These are phyloP conservation scores for Polyodon spathula DNA, from an alignment of 2,113 vertebrate genomes.

Conservation along the genomic window DNA sequence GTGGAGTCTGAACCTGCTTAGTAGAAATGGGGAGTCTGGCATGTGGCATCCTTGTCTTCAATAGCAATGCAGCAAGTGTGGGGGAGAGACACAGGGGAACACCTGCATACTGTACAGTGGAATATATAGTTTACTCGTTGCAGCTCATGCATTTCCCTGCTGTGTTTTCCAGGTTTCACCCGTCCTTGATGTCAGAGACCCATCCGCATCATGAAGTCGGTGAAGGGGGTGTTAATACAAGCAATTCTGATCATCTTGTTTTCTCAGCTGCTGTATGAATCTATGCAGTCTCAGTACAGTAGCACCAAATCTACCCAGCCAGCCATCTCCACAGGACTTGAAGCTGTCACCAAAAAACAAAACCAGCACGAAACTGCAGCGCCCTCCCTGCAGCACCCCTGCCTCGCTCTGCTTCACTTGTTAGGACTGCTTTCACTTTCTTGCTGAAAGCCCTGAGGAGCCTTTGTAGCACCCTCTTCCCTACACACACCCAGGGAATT, in stretches of 20 bases:
- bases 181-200: conserved; percentile 66
- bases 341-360: conserved; percentile 75
- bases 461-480: too few relatives aligned
- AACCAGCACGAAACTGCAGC: neutral
- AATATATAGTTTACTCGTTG: neutral
- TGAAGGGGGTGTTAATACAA: conserved; percentile 14
- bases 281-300: conserved; percentile 52
- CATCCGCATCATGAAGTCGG: conserved; percentile 58
- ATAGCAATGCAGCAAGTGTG: too few relatives aligned
- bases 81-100: too few relatives aligned
- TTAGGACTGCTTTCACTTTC: too few relatives aligned
- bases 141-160: neutral
- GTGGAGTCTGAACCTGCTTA: too few relatives aligned
- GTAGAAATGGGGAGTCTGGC: too few relatives aligned
- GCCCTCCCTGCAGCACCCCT: neutral
- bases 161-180: conserved; percentile 53
- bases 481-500: too few relatives aligned
- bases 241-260: conserved; percentile 45
- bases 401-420: neutral
- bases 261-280: conserved; percentile 52
- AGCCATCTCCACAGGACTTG: conserved; percentile 69
- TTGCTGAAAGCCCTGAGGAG: too few relatives aligned
- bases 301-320: conserved; percentile 53
- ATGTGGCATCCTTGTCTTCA: too few relatives aligned
- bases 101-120: too few relatives aligned